phyloP scores from a whole-genome alignment of 2,888 invertebrate species.

The Mythimna ferrago region DNA sequence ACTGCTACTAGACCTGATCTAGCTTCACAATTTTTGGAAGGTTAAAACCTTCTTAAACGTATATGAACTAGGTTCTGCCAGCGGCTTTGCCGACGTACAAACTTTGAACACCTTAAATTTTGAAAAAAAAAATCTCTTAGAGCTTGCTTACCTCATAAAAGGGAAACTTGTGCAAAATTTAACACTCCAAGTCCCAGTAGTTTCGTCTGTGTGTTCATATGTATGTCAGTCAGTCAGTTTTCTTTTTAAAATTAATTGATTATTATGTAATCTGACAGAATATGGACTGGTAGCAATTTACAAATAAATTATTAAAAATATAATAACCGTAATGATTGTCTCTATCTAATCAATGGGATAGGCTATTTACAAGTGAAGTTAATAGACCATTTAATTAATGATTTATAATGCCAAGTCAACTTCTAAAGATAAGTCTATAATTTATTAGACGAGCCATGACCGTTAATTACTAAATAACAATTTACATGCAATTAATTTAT shows the following conservation, averaged over 20 bases:
- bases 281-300: background rate
- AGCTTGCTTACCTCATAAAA: too few species aligned
- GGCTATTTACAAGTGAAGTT: slow-evolving; percentile 1
- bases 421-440: background rate
- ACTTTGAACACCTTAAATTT: too few species aligned
- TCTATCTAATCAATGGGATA: background rate
- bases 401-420: slow-evolving; percentile 9
- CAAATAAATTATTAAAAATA: background rate
- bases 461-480: slow-evolving; percentile 13
- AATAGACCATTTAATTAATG: slow-evolving; percentile 1
- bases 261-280: background rate
- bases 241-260: too few species aligned
- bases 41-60: background rate
- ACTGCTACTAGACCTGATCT: background rate
- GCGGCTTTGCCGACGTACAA: too few species aligned
- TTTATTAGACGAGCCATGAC: slow-evolving; percentile 11
- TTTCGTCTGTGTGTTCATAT: too few species aligned
- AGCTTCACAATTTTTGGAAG: background rate
- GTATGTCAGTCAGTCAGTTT: too few species aligned
- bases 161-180: too few species aligned
- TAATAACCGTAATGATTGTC: background rate
- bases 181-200: too few species aligned
- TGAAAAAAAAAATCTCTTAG: too few species aligned
- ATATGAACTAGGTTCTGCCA: background rate
- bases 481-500: slow-evolving; percentile 8